A percentile compares a stretch with the other conserved stretches of the same genome.
Evolutionary conservation across 1,140 invertebrate genomes (phyloP).

Genomic region (Drosophila athabasca): DNA sequence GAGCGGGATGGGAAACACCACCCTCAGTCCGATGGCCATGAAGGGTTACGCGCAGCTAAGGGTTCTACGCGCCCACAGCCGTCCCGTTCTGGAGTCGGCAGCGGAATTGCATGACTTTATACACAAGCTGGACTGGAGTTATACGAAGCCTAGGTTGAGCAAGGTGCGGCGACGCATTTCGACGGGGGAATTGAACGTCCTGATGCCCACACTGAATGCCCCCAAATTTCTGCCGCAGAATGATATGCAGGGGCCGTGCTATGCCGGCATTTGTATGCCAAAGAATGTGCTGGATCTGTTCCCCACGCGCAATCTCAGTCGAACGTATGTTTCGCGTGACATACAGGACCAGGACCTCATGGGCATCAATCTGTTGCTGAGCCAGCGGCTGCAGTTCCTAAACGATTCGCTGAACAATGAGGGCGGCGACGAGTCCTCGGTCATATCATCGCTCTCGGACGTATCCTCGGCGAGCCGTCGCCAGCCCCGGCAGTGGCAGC

Average conservation of each 20-base stretch:
- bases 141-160: conserved; percentile 58
- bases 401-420: conserved; percentile 80
- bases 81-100: conserved; percentile 83
- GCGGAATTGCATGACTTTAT: conserved; percentile 73
- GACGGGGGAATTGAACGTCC: conserved; percentile 66
- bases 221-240: conserved; percentile 72
- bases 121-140: conserved; percentile 67
- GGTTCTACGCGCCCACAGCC: conserved; percentile 88
- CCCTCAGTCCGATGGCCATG: conserved; percentile 88
- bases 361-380: conserved; percentile 64
- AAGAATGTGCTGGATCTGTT: conserved; percentile 88
- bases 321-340: conserved; percentile 79
- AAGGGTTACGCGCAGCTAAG: conserved; percentile 92
- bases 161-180: conserved; percentile 63
- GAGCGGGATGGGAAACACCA: conserved; percentile 23
- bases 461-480: conserved; percentile 73
- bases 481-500: conserved; percentile 55
- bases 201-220: conserved; percentile 61
- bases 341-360: conserved; percentile 77
- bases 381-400: conserved; percentile 67
- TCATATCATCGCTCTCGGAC: conserved; percentile 78
- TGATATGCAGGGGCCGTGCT: conserved; percentile 76
- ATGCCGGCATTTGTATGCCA: conserved; percentile 89
- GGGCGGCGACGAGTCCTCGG: conserved; percentile 71
- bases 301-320: conserved; percentile 84